Percentiles rank a stretch among this genome's conserved stretches.
phyloP scores from a whole-genome alignment of 2,113 vertebrate species.

The Regulus satrapa region DNA sequence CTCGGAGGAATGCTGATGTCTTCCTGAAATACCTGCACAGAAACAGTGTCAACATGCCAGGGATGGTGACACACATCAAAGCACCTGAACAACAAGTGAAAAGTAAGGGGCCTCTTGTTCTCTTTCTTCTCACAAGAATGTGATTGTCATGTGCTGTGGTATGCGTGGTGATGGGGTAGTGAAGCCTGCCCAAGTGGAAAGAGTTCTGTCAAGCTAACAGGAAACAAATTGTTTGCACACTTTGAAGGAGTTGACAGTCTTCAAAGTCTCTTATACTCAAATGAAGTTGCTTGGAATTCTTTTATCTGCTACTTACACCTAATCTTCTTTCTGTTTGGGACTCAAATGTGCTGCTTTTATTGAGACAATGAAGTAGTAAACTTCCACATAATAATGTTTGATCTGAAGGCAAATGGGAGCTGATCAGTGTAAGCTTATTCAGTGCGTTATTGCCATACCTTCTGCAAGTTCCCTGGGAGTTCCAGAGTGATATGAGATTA shows the following conservation, averaged over 20 bases:
- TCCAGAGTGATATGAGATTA: background rate
- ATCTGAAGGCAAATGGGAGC: background rate
- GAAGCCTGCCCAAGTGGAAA: background rate
- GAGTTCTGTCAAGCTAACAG: background rate
- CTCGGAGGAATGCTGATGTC: slow-evolving; percentile 94
- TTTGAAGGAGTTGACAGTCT: background rate
- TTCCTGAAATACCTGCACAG: slow-evolving; percentile 98
- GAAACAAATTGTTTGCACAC: background rate
- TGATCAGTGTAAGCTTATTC: background rate
- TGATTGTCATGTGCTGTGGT: background rate
- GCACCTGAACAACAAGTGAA: slow-evolving; percentile 98
- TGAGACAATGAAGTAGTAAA: background rate
- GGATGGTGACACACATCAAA: slow-evolving; percentile 97
- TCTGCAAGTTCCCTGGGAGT: background rate
- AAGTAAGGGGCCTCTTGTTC: slow-evolving; percentile 77
- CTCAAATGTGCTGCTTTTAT: background rate
- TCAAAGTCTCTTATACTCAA: background rate
- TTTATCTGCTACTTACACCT: background rate
- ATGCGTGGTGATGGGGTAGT: background rate
- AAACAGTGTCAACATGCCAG: slow-evolving; percentile 98
- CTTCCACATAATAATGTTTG: background rate
- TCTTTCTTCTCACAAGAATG: background rate
- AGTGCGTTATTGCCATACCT: background rate
- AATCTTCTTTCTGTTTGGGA: background rate
- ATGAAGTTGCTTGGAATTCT: background rate